These are phyloP conservation scores for Dryomyza anilis DNA, from an alignment of 2,888 invertebrate genomes.

Conservation along the genomic window DNA sequence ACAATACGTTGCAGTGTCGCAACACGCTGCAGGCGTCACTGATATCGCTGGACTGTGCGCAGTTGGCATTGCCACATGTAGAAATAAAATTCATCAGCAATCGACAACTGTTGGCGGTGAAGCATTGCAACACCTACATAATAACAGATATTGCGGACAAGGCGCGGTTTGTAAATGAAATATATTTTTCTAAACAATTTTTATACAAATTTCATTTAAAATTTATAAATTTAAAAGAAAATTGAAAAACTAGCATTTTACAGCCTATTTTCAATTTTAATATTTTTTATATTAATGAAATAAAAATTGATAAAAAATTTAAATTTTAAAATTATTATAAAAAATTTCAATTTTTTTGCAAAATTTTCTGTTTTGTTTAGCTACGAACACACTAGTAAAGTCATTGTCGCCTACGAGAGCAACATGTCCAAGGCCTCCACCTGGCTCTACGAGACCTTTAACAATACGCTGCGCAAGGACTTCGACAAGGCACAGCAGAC, in stretches of 20 bases:
- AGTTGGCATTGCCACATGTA: slow-evolving; percentile 57
- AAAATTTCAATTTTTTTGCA: too few species aligned
- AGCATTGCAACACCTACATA: slow-evolving; percentile 56
- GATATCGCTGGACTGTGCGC: slow-evolving; percentile 56
- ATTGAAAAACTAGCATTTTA: too few species aligned
- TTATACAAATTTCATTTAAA: too few species aligned
- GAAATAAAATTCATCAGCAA: slow-evolving; percentile 57
- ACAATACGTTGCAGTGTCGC: slow-evolving; percentile 53
- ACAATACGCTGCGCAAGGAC: slow-evolving; percentile 53
- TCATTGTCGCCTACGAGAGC: slow-evolving; percentile 51
- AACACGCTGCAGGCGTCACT: slow-evolving; percentile 54
- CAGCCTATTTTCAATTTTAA: too few species aligned
- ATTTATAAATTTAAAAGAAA: too few species aligned
- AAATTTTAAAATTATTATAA: too few species aligned
- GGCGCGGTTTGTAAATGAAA: slow-evolving; percentile 45
- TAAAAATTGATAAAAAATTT: too few species aligned
- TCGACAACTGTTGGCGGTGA: slow-evolving; percentile 56
- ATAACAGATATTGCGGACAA: slow-evolving; percentile 59
- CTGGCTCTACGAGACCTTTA: slow-evolving; percentile 58
- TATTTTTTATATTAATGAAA: too few species aligned
- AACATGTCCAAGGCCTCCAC: slow-evolving; percentile 54
- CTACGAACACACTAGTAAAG: slow-evolving; percentile 56
- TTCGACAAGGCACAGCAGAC: slow-evolving; percentile 54
- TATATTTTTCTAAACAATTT: too few species aligned
- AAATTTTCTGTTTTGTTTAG: too few species aligned